phyloP scores from a whole-genome alignment of 1,140 invertebrate genomes.

The Drosophila gunungcola region DNA sequence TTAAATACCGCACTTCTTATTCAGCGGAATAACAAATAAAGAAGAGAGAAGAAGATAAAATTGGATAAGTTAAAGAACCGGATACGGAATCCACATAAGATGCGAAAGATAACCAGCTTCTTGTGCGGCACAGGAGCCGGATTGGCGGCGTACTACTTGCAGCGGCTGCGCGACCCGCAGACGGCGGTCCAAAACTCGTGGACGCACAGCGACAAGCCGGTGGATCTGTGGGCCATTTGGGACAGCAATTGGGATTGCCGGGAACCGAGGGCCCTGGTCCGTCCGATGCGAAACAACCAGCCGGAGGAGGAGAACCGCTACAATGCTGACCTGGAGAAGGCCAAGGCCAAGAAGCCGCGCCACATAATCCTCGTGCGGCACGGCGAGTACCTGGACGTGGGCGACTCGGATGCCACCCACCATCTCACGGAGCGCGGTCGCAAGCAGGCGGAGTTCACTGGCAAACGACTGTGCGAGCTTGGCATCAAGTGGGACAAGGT shows the following conservation, averaged over 20 bases:
- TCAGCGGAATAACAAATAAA: not conserved
- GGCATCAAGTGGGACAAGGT: conserved; percentile 91
- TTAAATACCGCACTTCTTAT: conserved; percentile 2
- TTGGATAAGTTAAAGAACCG: not conserved
- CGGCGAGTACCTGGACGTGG: conserved; percentile 95
- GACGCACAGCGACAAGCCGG: conserved; percentile 87
- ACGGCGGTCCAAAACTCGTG: conserved; percentile 85
- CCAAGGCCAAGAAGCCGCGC: conserved; percentile 90
- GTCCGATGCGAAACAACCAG: conserved; percentile 86
- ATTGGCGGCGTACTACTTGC: conserved; percentile 66
- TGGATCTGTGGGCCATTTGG: conserved; percentile 89
- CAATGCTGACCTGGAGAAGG: conserved; percentile 87
- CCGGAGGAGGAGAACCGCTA: conserved; percentile 88
- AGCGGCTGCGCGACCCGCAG: conserved; percentile 53
- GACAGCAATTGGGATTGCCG: conserved; percentile 95
- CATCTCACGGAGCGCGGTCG: conserved; percentile 92
- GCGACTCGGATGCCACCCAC: conserved; percentile 90
- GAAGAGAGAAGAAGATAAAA: not conserved
- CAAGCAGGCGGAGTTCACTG: conserved; percentile 93
- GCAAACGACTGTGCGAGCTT: conserved; percentile 90
- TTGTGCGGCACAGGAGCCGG: conserved; percentile 73
- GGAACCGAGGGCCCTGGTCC: conserved; percentile 89
- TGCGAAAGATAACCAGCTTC: conserved; percentile 72
- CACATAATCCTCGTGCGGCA: conserved; percentile 97
- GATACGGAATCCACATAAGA: conserved; percentile 1